phyloP scores from a whole-genome alignment of 2,888 invertebrate species.

The Lymantria monacha region DNA sequence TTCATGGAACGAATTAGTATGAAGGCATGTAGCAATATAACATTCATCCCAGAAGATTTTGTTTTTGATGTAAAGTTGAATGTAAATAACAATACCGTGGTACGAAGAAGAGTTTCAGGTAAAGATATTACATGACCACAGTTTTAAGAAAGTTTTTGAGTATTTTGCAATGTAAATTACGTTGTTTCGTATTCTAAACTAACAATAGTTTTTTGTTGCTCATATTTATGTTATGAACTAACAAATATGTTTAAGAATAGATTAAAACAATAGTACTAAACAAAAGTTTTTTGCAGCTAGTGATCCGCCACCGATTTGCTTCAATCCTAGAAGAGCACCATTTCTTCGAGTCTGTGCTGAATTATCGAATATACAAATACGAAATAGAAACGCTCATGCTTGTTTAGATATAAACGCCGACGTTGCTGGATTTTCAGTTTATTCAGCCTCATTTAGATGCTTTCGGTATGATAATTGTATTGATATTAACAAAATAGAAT shows the following conservation, averaged over 20 bases:
- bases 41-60: conserved; percentile 91
- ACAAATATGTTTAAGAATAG: conserved; percentile 3
- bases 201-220: conserved; percentile 11
- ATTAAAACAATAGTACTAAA: conserved; percentile 12
- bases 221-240: not conserved
- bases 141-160: not conserved
- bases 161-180: too few species aligned
- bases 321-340: conserved; percentile 86
- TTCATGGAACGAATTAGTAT: conserved; percentile 84
- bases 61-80: conserved; percentile 88
- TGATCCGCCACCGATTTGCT: conserved; percentile 88
- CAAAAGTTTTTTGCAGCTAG: conserved; percentile 80
- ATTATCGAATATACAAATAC: conserved; percentile 90
- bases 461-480: conserved; percentile 58
- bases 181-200: not conserved
- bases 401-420: conserved; percentile 89
- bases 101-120: conserved; percentile 88
- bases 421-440: conserved; percentile 81
- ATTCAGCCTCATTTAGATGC: conserved; percentile 80
- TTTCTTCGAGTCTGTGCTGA: conserved; percentile 87
- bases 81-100: conserved; percentile 88
- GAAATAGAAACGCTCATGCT: conserved; percentile 89
- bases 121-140: conserved; percentile 39
- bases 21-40: conserved; percentile 89
- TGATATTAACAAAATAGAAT: not conserved